These are phyloP conservation scores for Rotaria macrura DNA, from an alignment of 2,888 invertebrate genomes.

Conservation along the genomic window DNA sequence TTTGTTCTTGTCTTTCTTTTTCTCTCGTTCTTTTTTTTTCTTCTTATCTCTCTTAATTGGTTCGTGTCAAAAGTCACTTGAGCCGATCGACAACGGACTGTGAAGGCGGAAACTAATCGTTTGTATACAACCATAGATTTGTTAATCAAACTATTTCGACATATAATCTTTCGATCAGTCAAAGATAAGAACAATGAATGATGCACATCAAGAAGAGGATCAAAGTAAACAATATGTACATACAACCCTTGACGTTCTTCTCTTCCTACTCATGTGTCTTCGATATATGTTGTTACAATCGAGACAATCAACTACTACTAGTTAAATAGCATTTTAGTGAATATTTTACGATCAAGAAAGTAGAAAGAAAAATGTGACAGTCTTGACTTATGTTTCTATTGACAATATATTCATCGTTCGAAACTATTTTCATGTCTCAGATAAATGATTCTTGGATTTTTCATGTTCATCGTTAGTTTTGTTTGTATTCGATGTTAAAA, in stretches of 20 bases:
- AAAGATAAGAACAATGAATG: background rate
- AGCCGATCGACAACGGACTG: background rate
- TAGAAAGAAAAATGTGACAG: too few relatives aligned
- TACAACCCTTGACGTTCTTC: background rate
- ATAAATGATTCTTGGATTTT: background rate
- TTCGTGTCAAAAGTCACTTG: slow-evolving; percentile 13
- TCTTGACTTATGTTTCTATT: too few relatives aligned
- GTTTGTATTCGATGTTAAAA: background rate
- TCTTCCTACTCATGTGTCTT: background rate
- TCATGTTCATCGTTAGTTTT: background rate
- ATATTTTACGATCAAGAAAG: background rate
- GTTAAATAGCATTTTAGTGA: background rate
- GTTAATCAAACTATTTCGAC: slow-evolving; percentile 5
- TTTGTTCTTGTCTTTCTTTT: background rate
- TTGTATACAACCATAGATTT: background rate
- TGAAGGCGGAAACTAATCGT: slow-evolving; percentile 21
- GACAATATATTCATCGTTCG: too few relatives aligned
- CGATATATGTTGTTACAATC: background rate
- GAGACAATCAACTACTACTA: background rate
- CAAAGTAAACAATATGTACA: background rate
- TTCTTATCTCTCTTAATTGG: background rate
- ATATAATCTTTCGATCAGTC: background rate
- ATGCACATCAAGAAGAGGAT: background rate
- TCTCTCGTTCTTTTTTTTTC: background rate
- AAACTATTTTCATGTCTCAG: background rate